Conservation (phyloP, 2,888 invertebrate genomes). For the Leptopilina syphax region DNA sequence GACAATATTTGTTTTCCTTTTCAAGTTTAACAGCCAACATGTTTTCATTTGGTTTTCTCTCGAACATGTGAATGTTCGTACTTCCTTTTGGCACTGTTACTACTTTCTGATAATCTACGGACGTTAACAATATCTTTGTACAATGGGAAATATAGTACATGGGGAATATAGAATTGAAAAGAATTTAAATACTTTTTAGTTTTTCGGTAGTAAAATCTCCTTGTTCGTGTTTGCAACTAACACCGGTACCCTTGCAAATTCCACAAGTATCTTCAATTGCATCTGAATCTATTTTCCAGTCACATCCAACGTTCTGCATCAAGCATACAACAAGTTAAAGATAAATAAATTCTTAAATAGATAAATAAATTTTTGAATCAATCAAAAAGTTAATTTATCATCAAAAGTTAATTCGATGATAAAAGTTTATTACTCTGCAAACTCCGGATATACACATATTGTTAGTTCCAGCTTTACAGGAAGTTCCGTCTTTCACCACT, state of each 20-base stretch:
- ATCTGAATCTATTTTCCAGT: conserved; percentile 90
- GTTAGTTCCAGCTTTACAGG: conserved; percentile 88
- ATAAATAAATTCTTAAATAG: no score
- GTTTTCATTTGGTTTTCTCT: conserved; percentile 80
- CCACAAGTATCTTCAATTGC: conserved; percentile 91
- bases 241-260: conserved; percentile 90
- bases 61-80: conserved; percentile 87
- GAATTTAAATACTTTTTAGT: conserved; percentile 17
- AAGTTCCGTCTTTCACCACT: conserved; percentile 89
- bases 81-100: conserved; percentile 86
- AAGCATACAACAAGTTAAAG: not conserved
- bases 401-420: no score
- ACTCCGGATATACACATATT: conserved; percentile 90
- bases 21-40: conserved; percentile 86
- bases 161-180: no score
- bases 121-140: no score
- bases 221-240: conserved; percentile 86
- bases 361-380: no score
- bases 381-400: no score
- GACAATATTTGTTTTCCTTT: conserved; percentile 84
- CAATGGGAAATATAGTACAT: no score
- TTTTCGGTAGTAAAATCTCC: conserved; percentile 76
- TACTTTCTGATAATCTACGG: conserved; percentile 80
- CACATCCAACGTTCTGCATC: conserved; percentile 92
- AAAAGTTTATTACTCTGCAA: conserved; percentile 80